These are phyloP conservation scores for Pterobdella sp. DNA, from an alignment of 2,888 invertebrate genomes.

Conservation along the genomic window DNA sequence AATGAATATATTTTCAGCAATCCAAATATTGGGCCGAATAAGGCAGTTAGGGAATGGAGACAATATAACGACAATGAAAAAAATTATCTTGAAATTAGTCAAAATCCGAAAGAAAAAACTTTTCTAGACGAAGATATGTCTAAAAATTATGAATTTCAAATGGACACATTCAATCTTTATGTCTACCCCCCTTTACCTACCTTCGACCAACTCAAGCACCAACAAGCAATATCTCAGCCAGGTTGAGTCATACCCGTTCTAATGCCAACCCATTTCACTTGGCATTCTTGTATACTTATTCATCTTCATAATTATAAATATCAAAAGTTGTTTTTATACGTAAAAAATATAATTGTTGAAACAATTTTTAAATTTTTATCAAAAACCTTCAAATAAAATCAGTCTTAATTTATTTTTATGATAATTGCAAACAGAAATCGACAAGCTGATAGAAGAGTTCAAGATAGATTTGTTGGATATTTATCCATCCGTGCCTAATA, in stretches of 20 bases:
- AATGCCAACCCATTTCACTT: no score
- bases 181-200: constrained; percentile 17
- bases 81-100: constrained; percentile 3
- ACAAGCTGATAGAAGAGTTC: neutral
- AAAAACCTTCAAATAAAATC: neutral
- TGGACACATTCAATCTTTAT: constrained; percentile 13
- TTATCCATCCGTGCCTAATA: no score
- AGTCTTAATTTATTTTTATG: neutral
- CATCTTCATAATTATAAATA: neutral
- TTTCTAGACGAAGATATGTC: neutral
- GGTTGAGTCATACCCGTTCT: no score
- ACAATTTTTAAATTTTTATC: neutral
- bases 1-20: constrained; percentile 15
- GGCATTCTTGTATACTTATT: no score
- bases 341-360: neutral
- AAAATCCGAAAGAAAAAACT: neutral
- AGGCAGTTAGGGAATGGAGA: neutral
- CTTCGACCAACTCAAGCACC: neutral
- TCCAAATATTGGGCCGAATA: constrained; percentile 15
- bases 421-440: neutral
- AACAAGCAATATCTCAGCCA: neutral
- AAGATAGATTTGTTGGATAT: neutral
- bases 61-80: neutral
- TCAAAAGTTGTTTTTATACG: neutral
- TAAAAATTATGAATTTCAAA: constrained; percentile 6